phyloP scores from a whole-genome alignment of 2,888 invertebrate species.

The Octonoba sinensis region DNA sequence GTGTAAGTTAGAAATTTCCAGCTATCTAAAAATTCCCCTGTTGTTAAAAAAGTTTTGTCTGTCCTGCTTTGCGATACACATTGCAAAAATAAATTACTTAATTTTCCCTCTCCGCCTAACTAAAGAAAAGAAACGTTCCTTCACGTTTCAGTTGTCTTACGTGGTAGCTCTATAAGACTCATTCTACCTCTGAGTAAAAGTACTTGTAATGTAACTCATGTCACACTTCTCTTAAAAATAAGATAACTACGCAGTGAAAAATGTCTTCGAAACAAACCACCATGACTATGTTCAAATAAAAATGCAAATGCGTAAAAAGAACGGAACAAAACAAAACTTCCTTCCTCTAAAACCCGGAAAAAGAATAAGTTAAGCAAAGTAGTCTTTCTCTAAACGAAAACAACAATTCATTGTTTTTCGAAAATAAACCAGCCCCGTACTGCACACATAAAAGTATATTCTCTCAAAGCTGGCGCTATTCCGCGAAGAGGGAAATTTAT shows the following conservation, averaged over 20 bases:
- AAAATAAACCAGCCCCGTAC: conserved; percentile 25
- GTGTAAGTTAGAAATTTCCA: no score
- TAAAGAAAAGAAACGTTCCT: neutral
- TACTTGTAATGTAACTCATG: conserved; percentile 10
- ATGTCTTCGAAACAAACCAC: conserved; percentile 19
- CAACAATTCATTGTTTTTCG: conserved; percentile 37
- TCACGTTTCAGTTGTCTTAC: neutral
- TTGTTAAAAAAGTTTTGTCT: no score
- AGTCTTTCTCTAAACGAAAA: conserved; percentile 42
- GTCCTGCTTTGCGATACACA: no score
- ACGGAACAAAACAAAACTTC: conserved; percentile 13
- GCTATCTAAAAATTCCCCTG: no score
- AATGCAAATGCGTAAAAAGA: conserved; percentile 31
- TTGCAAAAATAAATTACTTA: no score
- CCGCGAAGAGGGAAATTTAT: conserved; percentile 38
- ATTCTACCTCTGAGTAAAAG: conserved; percentile 22
- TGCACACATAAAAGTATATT: conserved; percentile 34
- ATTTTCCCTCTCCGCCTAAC: no score
- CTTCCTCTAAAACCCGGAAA: neutral
- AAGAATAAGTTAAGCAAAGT: conserved; percentile 18
- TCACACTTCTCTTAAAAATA: conserved; percentile 12
- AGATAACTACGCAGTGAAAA: conserved; percentile 18
- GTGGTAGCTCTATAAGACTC: neutral
- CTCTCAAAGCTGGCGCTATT: conserved; percentile 43
- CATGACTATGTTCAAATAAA: conserved; percentile 21